Conservation (phyloP, 2,113 vertebrate genomes). For the Osmerus eperlanus region DNA sequence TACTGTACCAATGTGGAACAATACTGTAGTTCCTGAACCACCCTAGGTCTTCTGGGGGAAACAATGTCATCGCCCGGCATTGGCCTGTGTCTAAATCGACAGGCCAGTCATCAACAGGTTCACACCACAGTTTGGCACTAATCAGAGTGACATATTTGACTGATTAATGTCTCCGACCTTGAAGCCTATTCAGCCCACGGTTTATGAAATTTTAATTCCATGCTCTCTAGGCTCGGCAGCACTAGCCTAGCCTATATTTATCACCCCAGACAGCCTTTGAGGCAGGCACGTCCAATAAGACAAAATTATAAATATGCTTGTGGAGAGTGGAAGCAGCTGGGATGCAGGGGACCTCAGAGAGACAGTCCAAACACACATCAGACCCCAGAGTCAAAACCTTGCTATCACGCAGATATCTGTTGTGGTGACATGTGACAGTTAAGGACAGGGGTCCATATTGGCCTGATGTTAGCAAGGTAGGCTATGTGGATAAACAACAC, state of each 20-base stretch:
- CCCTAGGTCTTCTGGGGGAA: background rate
- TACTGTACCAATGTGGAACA: background rate
- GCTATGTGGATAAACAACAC: background rate
- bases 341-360: background rate
- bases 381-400: background rate
- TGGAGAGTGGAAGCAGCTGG: background rate
- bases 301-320: constrained; percentile 2
- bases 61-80: background rate
- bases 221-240: constrained; percentile 3
- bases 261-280: background rate
- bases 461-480: background rate
- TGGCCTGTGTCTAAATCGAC: background rate
- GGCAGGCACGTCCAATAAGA: background rate
- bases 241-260: constrained; percentile 5
- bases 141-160: constrained; percentile 19
- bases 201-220: constrained; percentile 28
- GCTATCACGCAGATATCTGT: background rate
- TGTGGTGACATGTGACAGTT: background rate
- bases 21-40: background rate
- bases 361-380: background rate
- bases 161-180: constrained; percentile 22
- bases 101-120: background rate
- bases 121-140: constrained; percentile 1
- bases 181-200: constrained; percentile 16
- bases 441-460: background rate